Conservation (phyloP, 2,797 vertebrate genomes). For the Gobio occitaniae region DNA sequence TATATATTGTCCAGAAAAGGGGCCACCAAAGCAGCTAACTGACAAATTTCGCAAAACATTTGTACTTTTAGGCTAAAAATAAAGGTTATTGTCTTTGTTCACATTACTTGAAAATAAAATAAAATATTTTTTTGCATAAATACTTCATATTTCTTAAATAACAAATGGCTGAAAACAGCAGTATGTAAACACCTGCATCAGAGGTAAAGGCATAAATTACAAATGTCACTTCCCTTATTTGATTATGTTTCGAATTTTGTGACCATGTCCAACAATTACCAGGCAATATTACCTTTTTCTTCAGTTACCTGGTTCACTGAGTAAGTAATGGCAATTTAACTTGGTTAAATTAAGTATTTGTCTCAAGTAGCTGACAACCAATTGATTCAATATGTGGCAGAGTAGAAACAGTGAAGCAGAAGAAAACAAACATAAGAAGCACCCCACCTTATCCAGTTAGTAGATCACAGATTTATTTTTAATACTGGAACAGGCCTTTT, state of each 20-base stretch:
- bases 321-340: constrained; percentile 76
- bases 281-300: constrained; percentile 69
- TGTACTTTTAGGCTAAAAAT: not conserved
- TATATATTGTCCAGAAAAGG: constrained; percentile 65
- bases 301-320: constrained; percentile 78
- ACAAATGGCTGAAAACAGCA: constrained; percentile 28
- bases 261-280: constrained; percentile 79
- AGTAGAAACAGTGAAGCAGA: constrained; percentile 49
- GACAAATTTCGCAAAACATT: constrained; percentile 60
- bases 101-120: no score
- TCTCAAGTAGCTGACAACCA: constrained; percentile 61
- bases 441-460: constrained; percentile 69
- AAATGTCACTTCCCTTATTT: constrained; percentile 68
- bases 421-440: constrained; percentile 48
- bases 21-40: constrained; percentile 66
- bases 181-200: constrained; percentile 13
- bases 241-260: constrained; percentile 77
- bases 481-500: constrained; percentile 64
- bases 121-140: not conserved
- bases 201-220: constrained; percentile 66
- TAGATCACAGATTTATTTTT: constrained; percentile 52
- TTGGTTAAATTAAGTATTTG: constrained; percentile 68
- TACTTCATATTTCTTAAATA: not conserved
- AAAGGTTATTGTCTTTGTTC: no score
- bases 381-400: constrained; percentile 68